Evolutionary conservation across 2,888 invertebrate species (phyloP).

Genomic region (Eupithecia tripunctaria): DNA sequence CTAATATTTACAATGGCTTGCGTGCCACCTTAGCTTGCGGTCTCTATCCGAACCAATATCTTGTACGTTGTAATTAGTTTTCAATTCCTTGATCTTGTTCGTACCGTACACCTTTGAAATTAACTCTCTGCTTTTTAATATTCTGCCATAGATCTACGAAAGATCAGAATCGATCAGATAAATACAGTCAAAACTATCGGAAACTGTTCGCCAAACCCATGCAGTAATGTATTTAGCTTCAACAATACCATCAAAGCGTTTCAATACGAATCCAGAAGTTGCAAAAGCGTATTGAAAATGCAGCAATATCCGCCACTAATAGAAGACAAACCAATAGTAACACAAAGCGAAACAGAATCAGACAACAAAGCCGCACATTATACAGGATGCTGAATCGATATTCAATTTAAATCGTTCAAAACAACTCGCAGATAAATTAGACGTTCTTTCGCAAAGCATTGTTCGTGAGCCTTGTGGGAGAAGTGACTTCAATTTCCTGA

Average conservation of each 20-base stretch:
- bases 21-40: conserved; percentile 65
- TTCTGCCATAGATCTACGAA: background rate
- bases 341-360: conserved; percentile 48
- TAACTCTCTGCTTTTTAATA: conserved; percentile 8
- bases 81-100: conserved; percentile 40
- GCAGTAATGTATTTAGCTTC: background rate
- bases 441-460: conserved; percentile 83
- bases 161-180: background rate
- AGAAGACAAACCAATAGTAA: conserved; percentile 42
- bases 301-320: conserved; percentile 40
- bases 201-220: background rate
- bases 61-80: conserved; percentile 44
- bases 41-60: conserved; percentile 49
- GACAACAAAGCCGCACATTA: conserved; percentile 51
- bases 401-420: conserved; percentile 79
- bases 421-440: conserved; percentile 79
- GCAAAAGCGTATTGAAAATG: conserved; percentile 37
- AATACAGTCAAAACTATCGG: background rate
- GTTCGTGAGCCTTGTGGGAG: conserved; percentile 62
- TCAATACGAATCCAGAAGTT: conserved; percentile 26
- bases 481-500: conserved; percentile 83
- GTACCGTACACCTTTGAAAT: conserved; percentile 1
- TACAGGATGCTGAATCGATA: conserved; percentile 69
- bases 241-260: conserved; percentile 21
- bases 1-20: conserved; percentile 83